Conservation (phyloP, 2,113 vertebrate species). For the Nerophis ophidion region DNA sequence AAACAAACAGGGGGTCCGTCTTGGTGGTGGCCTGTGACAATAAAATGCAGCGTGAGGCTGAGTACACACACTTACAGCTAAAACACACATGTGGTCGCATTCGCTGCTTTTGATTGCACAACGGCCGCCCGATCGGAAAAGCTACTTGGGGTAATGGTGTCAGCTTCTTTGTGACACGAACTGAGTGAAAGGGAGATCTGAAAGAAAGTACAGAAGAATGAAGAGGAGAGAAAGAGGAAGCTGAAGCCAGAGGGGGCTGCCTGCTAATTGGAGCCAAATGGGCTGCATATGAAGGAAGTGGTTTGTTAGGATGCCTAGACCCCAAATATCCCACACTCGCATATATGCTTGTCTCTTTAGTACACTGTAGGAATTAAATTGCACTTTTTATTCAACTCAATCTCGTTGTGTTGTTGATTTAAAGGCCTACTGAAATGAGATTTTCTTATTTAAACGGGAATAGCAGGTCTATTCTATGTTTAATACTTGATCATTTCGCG, state of each 20-base stretch:
- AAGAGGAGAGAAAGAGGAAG: constrained; percentile 43
- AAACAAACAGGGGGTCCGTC: constrained; percentile 41
- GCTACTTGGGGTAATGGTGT: constrained; percentile 61
- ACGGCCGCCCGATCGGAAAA: constrained; percentile 27
- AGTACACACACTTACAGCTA: constrained; percentile 26
- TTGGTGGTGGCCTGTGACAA: constrained; percentile 53
- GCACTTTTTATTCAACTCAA: not conserved
- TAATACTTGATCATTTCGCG: no score
- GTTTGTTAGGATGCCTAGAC: constrained; percentile 29
- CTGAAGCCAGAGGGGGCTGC: constrained; percentile 45
- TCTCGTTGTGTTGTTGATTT: not conserved
- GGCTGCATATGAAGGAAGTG: constrained; percentile 54
- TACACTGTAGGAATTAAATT: not conserved
- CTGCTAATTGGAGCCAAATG: constrained; percentile 64
- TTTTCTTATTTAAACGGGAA: no score
- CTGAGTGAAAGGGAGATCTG: constrained; percentile 7
- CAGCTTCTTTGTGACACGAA: constrained; percentile 46
- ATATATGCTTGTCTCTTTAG: constrained; percentile 11
- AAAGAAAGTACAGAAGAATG: constrained; percentile 34
- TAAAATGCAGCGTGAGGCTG: constrained; percentile 53
- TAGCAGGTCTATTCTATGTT: no score
- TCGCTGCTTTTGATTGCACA: constrained; percentile 8
- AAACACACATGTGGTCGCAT: constrained; percentile 21
- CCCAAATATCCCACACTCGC: constrained; percentile 24
- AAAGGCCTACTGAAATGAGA: no score